Evolutionary conservation across 2,888 invertebrate genomes (phyloP), one percentile per base, ranked within the genome.

Genomic region (Lottia gigantea): DNA sequence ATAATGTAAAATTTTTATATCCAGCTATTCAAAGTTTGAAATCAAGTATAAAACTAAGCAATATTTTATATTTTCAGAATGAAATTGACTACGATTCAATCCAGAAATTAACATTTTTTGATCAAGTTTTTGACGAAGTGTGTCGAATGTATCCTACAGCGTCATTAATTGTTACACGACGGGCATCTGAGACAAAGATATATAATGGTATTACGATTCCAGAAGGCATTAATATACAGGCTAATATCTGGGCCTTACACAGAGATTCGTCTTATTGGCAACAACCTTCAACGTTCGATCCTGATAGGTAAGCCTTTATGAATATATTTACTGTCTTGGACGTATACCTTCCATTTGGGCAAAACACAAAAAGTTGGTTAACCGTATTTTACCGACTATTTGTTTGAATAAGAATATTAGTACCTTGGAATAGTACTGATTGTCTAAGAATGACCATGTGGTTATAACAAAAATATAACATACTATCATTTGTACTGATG

Each of bases 121-220:
- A 90, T 71, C 86, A 86, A 82, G 88, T 90, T 3, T 79, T 90
- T 63, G 86, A 85, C 67, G 90, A 90, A 78, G 85, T 88, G 3
- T 83, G 90, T 66, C 73, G 90, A 61, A 73, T 90, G 63, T 90
- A 87, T 75, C 90, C 90, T 0, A 85, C 86, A 19, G 86, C 85
- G 8, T 81, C 82, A 1, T 73, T 82, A 85, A 81, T 85, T 64
- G 81, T 83, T 0, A 82, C 83, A 12, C 72, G 84, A 12, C 76
- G 81, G 68, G 83, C 83, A 4, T 75, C 76, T 15, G 64, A 73
- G n/a, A 69, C 75, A 6, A 71, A 80, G 4, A 76, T 65, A 45
- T 82, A 82, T 69, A 76, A 77, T 1, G 78, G 75, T 23, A 46
- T 81, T n/a, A 76, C 67, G 8, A 80, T 85, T 46, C 84, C 84